phyloP scores from a whole-genome alignment of 2,113 vertebrate species.

The Fukomys damarensis region DNA sequence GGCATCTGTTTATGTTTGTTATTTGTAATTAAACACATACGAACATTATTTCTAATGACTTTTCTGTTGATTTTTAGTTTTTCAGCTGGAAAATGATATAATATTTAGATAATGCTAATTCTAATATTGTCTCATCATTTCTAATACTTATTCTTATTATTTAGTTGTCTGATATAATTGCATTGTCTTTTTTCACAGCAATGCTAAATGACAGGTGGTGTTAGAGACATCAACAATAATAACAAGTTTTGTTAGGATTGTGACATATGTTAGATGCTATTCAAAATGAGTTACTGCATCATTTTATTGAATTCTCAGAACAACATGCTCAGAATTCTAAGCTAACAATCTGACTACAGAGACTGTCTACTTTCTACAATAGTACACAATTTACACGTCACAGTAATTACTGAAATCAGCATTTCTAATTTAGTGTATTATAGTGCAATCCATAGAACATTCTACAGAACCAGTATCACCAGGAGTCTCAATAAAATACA shows the following conservation, averaged over 20 bases:
- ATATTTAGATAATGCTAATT: conserved; percentile 25
- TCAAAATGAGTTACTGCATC: neutral
- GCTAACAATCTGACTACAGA: neutral
- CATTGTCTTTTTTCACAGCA: neutral
- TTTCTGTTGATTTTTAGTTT: neutral
- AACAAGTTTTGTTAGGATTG: neutral
- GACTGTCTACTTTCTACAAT: neutral
- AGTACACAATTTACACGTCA: neutral
- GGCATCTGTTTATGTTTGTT: neutral
- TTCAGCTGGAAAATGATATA: neutral
- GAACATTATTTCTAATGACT: neutral
- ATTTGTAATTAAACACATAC: neutral
- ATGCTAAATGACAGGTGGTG: neutral
- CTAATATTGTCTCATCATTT: neutral
- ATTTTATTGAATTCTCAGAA: neutral
- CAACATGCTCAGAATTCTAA: neutral
- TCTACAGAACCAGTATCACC: neutral
- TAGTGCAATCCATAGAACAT: neutral
- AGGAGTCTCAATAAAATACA: neutral
- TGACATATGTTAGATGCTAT: neutral
- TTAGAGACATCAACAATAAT: neutral
- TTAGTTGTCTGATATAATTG: neutral
- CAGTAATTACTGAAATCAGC: neutral
- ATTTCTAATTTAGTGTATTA: neutral
- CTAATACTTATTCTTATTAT: neutral